Conservation (phyloP, 2,797 vertebrate genomes). For the Florisuga fusca region DNA sequence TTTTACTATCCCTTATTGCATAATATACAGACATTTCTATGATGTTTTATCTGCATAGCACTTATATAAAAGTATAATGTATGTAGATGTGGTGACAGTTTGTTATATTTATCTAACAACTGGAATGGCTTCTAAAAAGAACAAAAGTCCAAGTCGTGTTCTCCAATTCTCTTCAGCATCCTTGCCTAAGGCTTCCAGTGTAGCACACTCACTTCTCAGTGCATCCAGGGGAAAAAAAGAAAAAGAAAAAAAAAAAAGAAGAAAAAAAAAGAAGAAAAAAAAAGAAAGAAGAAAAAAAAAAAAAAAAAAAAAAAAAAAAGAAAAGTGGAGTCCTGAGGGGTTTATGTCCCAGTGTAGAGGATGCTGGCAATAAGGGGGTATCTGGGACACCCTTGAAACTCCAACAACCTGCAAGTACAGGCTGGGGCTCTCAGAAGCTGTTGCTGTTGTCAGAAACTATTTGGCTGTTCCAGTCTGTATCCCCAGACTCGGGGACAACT, state of each 20-base stretch:
- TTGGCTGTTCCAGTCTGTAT: background rate
- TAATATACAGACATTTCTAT: background rate
- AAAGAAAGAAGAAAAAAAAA: background rate
- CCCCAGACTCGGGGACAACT: background rate
- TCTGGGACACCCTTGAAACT: background rate
- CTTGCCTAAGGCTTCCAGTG: background rate
- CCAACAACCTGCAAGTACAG: background rate
- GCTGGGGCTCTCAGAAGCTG: background rate
- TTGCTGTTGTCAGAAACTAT: background rate
- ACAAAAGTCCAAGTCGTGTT: background rate
- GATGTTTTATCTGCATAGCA: background rate
- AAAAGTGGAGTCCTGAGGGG: background rate
- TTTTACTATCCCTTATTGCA: background rate
- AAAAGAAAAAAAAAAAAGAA: background rate
- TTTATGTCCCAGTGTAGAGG: background rate
- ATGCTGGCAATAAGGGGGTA: background rate
- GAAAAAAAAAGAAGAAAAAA: background rate
- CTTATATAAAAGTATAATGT: background rate
- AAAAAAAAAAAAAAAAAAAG: background rate
- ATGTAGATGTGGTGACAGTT: rapidly evolving
- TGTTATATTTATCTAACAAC: background rate
- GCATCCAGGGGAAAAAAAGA: background rate
- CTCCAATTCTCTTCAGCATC: background rate
- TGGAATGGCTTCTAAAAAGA: background rate
- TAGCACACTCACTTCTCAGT: background rate